Evolutionary conservation across 2,797 vertebrate genomes (phyloP), one percentile per base, ranked within the genome.

Genomic region (Scomberomorus guttatus): DNA sequence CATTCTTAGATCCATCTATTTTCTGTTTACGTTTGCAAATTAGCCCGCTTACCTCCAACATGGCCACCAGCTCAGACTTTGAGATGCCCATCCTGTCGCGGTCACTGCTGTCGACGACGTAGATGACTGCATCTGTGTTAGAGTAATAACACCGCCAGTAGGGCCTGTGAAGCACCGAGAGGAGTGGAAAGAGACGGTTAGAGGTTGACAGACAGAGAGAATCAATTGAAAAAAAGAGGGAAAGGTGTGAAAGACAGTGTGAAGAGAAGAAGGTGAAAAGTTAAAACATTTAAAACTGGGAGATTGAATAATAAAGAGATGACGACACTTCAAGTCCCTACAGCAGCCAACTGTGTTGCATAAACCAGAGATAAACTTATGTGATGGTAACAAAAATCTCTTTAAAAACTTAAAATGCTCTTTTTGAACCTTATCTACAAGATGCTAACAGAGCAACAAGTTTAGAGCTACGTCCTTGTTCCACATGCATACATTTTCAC

Each of bases 131-230:
- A 0, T 99, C 98, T 15, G 98, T 99, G 91, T 99, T 99, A 9
- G 98, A 99, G 85, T 99, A 99, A 80, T 99, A 99, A 89, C 98
- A 99, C 60, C 98, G 92, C 98, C 98, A 99, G 59, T 99, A 99
- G 0, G 98, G 98, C 85, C 98, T 99, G 92, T 32, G 73, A 14
- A 57, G 59, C 46, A 64, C 61, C 68, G 14, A 57, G 37, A 70
- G 8, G 18, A 70, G 3, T 2, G 34, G n/a, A 25, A 1, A 22
- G 4, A 18, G 44, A 46, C 4, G 17, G 17, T 48, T 18, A 46
- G 44, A 46, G 46, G 17, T 18, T 14, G 32, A 44, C 13, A 44
- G 42, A 15, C 14, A 29, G 27, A 29, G 27, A 2, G 34, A 34
- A 10, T 42, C 10, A 12, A 13, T 42, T 2, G 27, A 13, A 42